These are phyloP conservation scores for Acanthurus leucopareius DNA, from an alignment of 2,797 vertebrate genomes.

Conservation along the genomic window DNA sequence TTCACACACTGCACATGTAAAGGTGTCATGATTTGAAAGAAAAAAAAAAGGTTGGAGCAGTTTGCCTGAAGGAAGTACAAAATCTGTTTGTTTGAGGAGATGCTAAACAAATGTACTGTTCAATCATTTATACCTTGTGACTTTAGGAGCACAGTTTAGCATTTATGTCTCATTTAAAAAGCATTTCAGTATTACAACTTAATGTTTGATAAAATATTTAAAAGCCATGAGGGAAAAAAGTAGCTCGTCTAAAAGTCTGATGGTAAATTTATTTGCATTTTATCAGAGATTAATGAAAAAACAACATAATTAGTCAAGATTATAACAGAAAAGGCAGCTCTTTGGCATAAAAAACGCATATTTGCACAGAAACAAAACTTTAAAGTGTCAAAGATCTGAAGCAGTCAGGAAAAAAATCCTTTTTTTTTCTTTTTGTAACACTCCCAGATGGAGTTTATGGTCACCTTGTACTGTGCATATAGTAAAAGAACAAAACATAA, in stretches of 20 bases:
- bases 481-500: conserved; percentile 68
- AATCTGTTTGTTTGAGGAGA: conserved; percentile 5
- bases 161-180: conserved; percentile 58
- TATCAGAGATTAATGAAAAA: conserved; percentile 4
- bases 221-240: conserved; percentile 2
- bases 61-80: background rate
- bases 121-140: conserved; percentile 52
- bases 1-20: background rate
- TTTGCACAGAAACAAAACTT: background rate
- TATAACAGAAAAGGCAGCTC: background rate
- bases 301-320: background rate
- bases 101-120: conserved; percentile 48
- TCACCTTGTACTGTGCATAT: conserved; percentile 52
- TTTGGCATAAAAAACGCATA: background rate
- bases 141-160: conserved; percentile 48
- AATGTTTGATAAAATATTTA: conserved; percentile 56
- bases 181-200: conserved; percentile 42
- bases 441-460: conserved; percentile 66
- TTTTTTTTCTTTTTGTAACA: conserved; percentile 1
- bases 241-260: conserved; percentile 4
- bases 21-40: background rate
- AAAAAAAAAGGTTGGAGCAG: background rate
- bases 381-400: background rate
- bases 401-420: conserved; percentile 2
- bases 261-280: conserved; percentile 9